Evolutionary conservation across 2,113 vertebrate species (phyloP).

Genomic region (Asarcornis scutulata): DNA sequence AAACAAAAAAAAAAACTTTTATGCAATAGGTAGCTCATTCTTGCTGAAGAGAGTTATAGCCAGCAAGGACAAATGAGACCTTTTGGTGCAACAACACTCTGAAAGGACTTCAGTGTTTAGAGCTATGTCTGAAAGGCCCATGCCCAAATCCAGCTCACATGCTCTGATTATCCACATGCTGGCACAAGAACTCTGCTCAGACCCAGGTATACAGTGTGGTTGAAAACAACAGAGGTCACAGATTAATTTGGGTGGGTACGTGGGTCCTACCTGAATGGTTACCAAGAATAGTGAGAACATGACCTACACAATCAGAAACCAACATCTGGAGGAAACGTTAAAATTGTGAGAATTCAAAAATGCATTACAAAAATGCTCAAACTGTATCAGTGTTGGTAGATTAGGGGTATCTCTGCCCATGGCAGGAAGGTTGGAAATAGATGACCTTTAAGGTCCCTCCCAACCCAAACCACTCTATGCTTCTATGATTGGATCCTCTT

Average conservation of each 20-base stretch:
- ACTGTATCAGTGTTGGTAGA: fast-evolving
- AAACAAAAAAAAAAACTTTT: not conserved
- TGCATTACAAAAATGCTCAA: not conserved
- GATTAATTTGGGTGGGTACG: not conserved
- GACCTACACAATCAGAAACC: not conserved
- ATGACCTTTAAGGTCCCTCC: not conserved
- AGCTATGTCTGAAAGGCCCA: not conserved
- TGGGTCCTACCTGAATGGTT: not conserved
- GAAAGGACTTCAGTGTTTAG: not conserved
- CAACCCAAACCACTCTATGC: not conserved
- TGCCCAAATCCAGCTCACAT: not conserved
- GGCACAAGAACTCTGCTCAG: not conserved
- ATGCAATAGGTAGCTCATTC: not conserved
- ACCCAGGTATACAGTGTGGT: not conserved
- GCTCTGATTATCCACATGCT: not conserved
- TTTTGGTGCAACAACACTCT: not conserved
- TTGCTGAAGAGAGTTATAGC: not conserved
- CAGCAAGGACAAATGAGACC: not conserved
- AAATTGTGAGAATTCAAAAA: not conserved
- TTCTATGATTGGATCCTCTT: not conserved
- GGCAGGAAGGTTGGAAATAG: not conserved
- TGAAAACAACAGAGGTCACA: not conserved
- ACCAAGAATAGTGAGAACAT: not conserved
- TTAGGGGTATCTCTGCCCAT: not conserved
- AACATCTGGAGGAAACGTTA: not conserved